Evolutionary conservation across 2,113 vertebrate species (phyloP).

Genomic region (Phocoena phocoena): DNA sequence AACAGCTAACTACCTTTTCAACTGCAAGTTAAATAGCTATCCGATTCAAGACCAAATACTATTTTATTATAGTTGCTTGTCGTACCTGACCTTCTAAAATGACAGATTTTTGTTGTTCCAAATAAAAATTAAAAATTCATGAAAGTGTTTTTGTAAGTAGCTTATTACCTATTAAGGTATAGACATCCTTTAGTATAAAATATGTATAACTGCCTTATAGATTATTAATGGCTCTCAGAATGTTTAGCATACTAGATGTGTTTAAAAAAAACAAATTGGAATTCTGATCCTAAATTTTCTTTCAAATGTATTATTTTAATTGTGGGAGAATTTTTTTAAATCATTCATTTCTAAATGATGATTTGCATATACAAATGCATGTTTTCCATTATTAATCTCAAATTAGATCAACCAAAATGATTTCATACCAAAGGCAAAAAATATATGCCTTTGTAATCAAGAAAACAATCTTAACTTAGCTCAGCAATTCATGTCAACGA

Average conservation of each 20-base stretch:
- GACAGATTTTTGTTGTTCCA: constrained; percentile 77
- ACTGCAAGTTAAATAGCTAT: constrained; percentile 70
- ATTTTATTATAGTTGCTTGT: constrained; percentile 81
- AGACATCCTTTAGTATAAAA: constrained; percentile 81
- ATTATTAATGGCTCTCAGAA: constrained; percentile 81
- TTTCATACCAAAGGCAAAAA: constrained; percentile 63
- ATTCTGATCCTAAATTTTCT: constrained; percentile 51
- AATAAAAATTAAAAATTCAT: constrained; percentile 84
- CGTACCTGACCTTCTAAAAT: constrained; percentile 79
- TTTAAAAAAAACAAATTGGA: constrained; percentile 59
- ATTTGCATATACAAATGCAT: constrained; percentile 31
- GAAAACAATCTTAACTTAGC: constrained; percentile 71
- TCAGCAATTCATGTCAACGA: constrained; percentile 61
- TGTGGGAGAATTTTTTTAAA: background rate
- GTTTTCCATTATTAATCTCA: background rate
- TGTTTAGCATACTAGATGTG: constrained; percentile 60
- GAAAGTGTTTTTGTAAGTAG: constrained; percentile 75
- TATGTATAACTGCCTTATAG: constrained; percentile 80
- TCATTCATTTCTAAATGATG: background rate
- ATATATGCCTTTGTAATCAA: constrained; percentile 62
- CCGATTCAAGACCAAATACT: constrained; percentile 51
- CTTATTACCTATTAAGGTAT: constrained; percentile 81
- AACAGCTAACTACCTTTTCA: constrained; percentile 36
- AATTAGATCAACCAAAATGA: background rate
- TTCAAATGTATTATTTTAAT: constrained; percentile 53